Conservation (phyloP, 2,888 invertebrate genomes). For the Orthosia gracilis region DNA sequence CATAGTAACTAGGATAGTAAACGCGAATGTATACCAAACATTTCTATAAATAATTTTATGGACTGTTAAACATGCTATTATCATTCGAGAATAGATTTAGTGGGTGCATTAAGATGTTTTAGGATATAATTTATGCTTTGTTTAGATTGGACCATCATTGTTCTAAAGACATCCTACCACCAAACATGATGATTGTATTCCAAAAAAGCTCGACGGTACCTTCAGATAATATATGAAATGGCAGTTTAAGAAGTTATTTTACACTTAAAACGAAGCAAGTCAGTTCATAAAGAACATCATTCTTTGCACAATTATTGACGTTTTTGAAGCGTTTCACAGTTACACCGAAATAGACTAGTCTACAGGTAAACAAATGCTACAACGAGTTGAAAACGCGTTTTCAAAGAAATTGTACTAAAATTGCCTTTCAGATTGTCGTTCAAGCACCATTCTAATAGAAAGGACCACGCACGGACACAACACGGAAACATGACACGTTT, state of each 20-base stretch:
- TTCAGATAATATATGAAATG: too few relatives aligned
- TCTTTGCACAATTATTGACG: too few relatives aligned
- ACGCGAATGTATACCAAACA: constrained; percentile 17
- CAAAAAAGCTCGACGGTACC: neutral
- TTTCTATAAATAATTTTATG: constrained; percentile 48
- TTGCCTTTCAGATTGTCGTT: neutral
- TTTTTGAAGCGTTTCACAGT: too few relatives aligned
- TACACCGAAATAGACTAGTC: too few relatives aligned
- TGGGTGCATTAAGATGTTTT: constrained; percentile 26
- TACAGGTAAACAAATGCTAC: too few relatives aligned
- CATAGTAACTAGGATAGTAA: constrained; percentile 21
- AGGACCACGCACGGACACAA: neutral
- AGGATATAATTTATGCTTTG: constrained; percentile 13
- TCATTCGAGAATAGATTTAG: constrained; percentile 41
- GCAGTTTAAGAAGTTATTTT: too few relatives aligned
- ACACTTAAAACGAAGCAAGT: too few relatives aligned
- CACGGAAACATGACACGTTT: constrained; percentile 1
- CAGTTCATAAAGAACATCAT: too few relatives aligned
- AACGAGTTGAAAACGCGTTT: too few relatives aligned
- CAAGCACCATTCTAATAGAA: neutral
- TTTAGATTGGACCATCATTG: constrained; percentile 10
- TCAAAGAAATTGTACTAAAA: too few relatives aligned
- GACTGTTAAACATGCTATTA: constrained; percentile 41
- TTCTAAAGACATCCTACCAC: constrained; percentile 11
- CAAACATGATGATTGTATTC: neutral